Conservation (phyloP, 2,113 vertebrate genomes). For the Chrysochloris asiatica region DNA sequence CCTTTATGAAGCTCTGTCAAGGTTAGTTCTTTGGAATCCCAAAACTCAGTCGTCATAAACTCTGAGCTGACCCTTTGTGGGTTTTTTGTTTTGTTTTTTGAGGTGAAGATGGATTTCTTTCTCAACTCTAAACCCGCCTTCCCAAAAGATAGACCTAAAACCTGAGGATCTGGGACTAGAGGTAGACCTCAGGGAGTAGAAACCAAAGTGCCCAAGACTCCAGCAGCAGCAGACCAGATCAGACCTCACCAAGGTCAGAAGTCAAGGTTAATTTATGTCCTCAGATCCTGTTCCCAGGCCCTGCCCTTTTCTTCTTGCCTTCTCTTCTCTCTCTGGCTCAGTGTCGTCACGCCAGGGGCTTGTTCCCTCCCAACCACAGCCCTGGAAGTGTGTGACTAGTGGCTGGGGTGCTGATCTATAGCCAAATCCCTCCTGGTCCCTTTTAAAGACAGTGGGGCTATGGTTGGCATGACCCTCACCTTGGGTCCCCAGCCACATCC, state of each 20-base stretch:
- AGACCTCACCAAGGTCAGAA: conserved; percentile 58
- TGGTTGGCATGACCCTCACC: conserved; percentile 72
- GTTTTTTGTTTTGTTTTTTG: no score
- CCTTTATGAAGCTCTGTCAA: no score
- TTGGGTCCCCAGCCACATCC: conserved; percentile 73
- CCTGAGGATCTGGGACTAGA: not conserved
- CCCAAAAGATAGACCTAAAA: conserved; percentile 4
- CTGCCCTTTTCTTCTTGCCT: conserved; percentile 73
- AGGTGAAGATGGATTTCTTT: conserved; percentile 55
- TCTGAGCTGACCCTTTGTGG: no score
- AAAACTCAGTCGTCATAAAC: no score
- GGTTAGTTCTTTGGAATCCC: no score
- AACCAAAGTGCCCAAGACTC: not conserved
- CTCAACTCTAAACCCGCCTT: not conserved
- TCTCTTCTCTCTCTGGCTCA: conserved; percentile 54
- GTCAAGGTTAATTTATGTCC: conserved; percentile 85
- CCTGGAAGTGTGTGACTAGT: conserved; percentile 77
- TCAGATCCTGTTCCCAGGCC: conserved; percentile 84
- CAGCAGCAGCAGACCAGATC: not conserved
- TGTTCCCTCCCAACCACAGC: conserved; percentile 69
- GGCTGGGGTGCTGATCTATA: conserved; percentile 79
- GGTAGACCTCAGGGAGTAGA: not conserved
- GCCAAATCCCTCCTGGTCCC: conserved; percentile 90
- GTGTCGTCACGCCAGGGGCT: conserved; percentile 38
- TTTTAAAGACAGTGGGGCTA: conserved; percentile 80